A percentile compares a stretch with the other conserved stretches of the same genome.
These are phyloP conservation scores for Polypedilum pembai DNA, from an alignment of 1,140 invertebrate genomes.

Conservation along the genomic window DNA sequence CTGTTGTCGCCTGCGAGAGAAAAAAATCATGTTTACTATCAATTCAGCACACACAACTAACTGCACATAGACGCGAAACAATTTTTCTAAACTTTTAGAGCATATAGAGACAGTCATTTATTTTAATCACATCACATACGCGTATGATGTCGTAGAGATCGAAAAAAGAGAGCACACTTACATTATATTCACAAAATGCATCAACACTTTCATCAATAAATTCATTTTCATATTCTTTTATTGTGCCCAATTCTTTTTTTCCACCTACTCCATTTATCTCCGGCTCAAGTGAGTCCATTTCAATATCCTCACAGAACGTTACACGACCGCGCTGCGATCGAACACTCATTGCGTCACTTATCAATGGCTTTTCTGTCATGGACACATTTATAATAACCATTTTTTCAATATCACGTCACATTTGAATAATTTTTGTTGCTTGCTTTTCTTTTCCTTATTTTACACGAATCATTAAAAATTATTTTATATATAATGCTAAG, in stretches of 20 bases:
- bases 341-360: constrained; percentile 15
- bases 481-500: no score
- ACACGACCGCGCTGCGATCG: constrained; percentile 16
- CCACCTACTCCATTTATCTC: constrained; percentile 37
- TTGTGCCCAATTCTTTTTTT: constrained; percentile 9
- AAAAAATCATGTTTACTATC: constrained; percentile 26
- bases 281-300: constrained; percentile 44
- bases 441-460: not conserved
- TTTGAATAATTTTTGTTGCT: not conserved
- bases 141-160: not conserved
- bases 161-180: not conserved
- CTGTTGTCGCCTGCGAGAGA: constrained; percentile 44
- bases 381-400: not conserved
- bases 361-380: not conserved
- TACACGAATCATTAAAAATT: not conserved
- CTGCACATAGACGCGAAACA: constrained; percentile 28
- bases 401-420: not conserved
- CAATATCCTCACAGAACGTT: constrained; percentile 35
- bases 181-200: constrained; percentile 14
- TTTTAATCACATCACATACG: constrained; percentile 10
- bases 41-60: constrained; percentile 11
- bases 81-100: constrained; percentile 25
- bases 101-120: constrained; percentile 25
- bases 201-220: not conserved
- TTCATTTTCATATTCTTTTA: constrained; percentile 7